Evolutionary conservation across 1,140 invertebrate genomes (phyloP), one percentile per base, ranked within the genome.

Genomic region (Sarcophaga bullata): DNA sequence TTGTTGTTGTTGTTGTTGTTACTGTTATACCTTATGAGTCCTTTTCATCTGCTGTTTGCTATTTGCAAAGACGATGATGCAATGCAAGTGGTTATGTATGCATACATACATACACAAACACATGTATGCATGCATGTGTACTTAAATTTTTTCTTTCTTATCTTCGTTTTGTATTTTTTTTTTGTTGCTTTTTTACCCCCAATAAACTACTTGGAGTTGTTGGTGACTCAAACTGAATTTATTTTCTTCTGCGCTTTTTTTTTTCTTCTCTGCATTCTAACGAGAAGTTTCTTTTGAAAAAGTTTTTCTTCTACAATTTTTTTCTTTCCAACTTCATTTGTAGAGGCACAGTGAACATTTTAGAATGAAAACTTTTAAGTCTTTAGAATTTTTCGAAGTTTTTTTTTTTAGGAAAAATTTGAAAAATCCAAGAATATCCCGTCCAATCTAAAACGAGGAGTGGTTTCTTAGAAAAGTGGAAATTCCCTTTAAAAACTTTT

Each of bases 151-250:
- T 72, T 72, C 37, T 25, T 72, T 17, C 62, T 72, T 17, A 72
- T 72, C 9, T 72, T 75, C 73, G 46, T 47, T 48, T 78, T 78
- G 75, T n/a, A 68, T n/a, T 68, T 68, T 78, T 78, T 50, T 73
- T 73, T 37, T 73, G 5, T 47, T 75, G 5, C 73, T 75, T 13
- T n/a, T 54, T 54, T 54, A 15, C 52, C 52, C 25, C 25, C 25
- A 37, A n/a, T 37, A 37, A 37, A 37, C 25, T 37, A 37, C 25
- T 37, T 37, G 25, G 25, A 37, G 25, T 37, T 37, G 25, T 37
- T 37, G 25, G 25, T 37, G 25, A 37, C 25, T 37, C 25, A 37
- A 37, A 37, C 25, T 37, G 25, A 37, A 37, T 37, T 37, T 37
- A 37, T 37, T 37, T 37, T 37, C 25, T 37, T 37, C 1, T 37